Evolutionary conservation across 1,140 invertebrate species (phyloP).

Genomic region (Colletes gigas): DNA sequence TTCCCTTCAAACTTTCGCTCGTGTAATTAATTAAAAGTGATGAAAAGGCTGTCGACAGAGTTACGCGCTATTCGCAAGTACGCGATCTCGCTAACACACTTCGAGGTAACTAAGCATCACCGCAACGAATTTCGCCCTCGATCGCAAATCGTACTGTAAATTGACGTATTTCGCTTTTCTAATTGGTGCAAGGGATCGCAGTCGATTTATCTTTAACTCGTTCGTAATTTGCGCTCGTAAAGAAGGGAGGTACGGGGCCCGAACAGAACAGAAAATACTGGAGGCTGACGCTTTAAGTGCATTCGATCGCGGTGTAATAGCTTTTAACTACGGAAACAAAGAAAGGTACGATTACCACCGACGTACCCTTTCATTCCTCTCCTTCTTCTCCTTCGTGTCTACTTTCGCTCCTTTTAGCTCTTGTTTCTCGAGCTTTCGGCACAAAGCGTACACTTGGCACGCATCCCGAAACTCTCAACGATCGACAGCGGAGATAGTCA

Average conservation of each 20-base stretch:
- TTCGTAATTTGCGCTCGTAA: conserved; percentile 34
- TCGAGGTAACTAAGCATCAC: background rate
- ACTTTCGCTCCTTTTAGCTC: conserved; percentile 42
- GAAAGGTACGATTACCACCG: conserved; percentile 43
- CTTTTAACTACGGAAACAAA: conserved; percentile 54
- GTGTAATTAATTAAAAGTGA: background rate
- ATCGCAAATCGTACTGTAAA: background rate
- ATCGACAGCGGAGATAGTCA: conserved; percentile 39
- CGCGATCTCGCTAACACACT: too few species aligned
- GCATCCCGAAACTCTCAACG: conserved; percentile 48
- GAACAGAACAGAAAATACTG: conserved; percentile 38
- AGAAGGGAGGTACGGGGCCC: background rate
- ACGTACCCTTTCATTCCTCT: conserved; percentile 33
- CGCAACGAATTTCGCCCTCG: background rate
- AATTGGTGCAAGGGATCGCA: background rate
- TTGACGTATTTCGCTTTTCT: too few species aligned
- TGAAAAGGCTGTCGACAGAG: background rate
- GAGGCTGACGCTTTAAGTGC: conserved; percentile 38
- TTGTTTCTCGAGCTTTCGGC: conserved; percentile 21
- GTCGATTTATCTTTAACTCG: conserved; percentile 32
- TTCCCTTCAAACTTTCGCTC: background rate
- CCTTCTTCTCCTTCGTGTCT: background rate
- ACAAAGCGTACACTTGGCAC: conserved; percentile 51
- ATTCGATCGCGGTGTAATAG: conserved; percentile 50
- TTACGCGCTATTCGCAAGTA: too few species aligned